These are phyloP conservation scores for Glaucidium brasilianum DNA, from an alignment of 2,113 vertebrate species.

Conservation along the genomic window DNA sequence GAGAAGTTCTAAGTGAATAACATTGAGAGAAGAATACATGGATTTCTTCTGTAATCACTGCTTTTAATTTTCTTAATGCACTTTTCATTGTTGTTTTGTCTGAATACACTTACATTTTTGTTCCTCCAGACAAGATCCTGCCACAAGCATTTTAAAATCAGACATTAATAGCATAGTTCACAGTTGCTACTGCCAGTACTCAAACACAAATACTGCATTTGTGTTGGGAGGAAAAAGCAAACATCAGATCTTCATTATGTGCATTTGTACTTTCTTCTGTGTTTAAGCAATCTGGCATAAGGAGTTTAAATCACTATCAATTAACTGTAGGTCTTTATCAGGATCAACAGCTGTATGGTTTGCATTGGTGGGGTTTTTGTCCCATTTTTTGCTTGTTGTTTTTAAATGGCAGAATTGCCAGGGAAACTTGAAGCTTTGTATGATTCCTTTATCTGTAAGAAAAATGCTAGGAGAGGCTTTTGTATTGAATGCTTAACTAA, in stretches of 20 bases:
- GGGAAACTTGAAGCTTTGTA: conserved; percentile 32
- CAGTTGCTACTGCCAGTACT: conserved; percentile 72
- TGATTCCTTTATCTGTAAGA: not conserved
- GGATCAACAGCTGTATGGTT: conserved; percentile 39
- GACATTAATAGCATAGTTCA: conserved; percentile 74
- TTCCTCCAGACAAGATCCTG: conserved; percentile 66
- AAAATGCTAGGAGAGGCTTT: not conserved
- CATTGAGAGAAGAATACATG: conserved; percentile 23
- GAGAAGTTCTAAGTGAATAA: conserved; percentile 33
- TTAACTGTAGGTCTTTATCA: conserved; percentile 60
- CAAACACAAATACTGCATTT: conserved; percentile 74
- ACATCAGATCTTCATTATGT: conserved; percentile 77
- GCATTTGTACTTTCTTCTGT: conserved; percentile 60
- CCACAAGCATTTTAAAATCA: conserved; percentile 72
- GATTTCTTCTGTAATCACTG: conserved; percentile 39
- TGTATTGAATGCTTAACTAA: not conserved
- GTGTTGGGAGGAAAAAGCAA: conserved; percentile 67
- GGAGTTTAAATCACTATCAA: conserved; percentile 64
- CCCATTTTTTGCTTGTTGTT: not conserved
- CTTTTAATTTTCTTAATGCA: conserved; percentile 62
- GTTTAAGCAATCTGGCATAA: conserved; percentile 70
- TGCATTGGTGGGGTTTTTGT: not conserved
- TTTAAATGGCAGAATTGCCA: not conserved
- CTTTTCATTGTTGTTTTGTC: conserved; percentile 71
- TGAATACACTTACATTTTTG: conserved; percentile 69